Evolutionary conservation across 2,888 invertebrate genomes (phyloP), one percentile per base, ranked within the genome.

Genomic region (Cremastobaeus sp.): DNA sequence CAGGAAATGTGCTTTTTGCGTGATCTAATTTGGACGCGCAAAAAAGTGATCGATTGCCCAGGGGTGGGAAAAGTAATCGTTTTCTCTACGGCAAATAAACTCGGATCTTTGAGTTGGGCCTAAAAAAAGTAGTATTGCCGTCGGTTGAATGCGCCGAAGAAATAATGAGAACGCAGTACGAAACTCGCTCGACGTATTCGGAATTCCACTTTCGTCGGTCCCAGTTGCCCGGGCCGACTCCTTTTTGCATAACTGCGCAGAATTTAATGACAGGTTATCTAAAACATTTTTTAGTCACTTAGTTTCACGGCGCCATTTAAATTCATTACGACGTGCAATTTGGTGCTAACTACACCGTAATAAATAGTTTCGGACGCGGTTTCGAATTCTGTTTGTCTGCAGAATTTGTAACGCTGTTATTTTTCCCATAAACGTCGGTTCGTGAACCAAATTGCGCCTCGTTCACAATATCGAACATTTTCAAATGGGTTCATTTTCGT

Each of bases 161-260:
- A 59, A 47, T 59, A 14, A 59, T 47, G 47, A 59, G 59, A 47
- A 28, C 59, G 30, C 47, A 47, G 47, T 18, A 17, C 34, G 34
- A 45, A 59, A 17, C 35, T 25, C 11, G 12, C 37, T n/a, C n/a
- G 47, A 17, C 34, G 45, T 11, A 35, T 11, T n/a, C 45, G 34
- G 25, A 30, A 59, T 59, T 59, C 59, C 47, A 47, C 37, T 59
- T 59, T 59, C 47, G 28, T 37, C 12, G 28, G 25, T 34, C 14
- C 43, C 45, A 35, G 21, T 45, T 45, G 55, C 34, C 18, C 15
- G 32, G 20, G 6, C 57, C 37, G 37, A 28, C 34, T 35, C 37
- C 47, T 28, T 59, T 59, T 59, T 59, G 57, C 47, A 59, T 59
- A 59, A 45, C 43, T 43, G 43, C 43, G 14, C 15, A 34, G n/a